These are phyloP conservation scores for Acipenser ruthenus DNA, from an alignment of 2,797 vertebrate genomes.

Conservation along the genomic window DNA sequence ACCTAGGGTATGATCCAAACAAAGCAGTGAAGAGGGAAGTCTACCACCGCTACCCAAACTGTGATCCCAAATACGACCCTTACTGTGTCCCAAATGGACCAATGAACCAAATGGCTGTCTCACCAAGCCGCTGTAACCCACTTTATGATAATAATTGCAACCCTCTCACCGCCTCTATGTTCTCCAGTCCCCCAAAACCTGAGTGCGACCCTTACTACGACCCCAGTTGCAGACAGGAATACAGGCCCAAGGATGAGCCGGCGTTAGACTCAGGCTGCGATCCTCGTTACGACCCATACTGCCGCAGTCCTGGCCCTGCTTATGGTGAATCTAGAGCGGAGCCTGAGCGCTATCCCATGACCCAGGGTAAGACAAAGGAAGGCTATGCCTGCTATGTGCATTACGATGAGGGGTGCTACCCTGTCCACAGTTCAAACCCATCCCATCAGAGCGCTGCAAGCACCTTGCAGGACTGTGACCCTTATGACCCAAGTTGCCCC, in stretches of 20 bases:
- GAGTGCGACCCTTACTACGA: constrained; percentile 13
- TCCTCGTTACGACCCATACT: constrained; percentile 49
- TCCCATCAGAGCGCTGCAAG: constrained; percentile 32
- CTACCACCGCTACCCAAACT: constrained; percentile 52
- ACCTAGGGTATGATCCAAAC: constrained; percentile 62
- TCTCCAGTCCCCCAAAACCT: constrained; percentile 28
- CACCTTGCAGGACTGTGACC: constrained; percentile 7
- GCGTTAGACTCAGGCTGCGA: constrained; percentile 45
- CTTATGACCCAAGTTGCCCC: constrained; percentile 16
- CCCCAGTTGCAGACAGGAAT: constrained; percentile 24
- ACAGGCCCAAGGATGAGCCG: constrained; percentile 35
- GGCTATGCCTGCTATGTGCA: constrained; percentile 68
- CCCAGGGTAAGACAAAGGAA: constrained; percentile 67
- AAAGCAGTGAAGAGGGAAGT: constrained; percentile 51
- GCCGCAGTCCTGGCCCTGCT: constrained; percentile 46
- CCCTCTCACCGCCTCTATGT: constrained; percentile 53
- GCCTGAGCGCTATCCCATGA: constrained; percentile 46
- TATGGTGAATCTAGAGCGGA: constrained; percentile 38
- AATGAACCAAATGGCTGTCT: constrained; percentile 39
- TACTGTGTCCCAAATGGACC: constrained; percentile 43
- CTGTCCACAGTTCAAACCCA: constrained; percentile 28
- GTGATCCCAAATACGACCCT: constrained; percentile 54
- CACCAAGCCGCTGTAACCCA: constrained; percentile 56
- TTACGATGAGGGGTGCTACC: constrained; percentile 62
- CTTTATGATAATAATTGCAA: constrained; percentile 61